Conservation (phyloP, 2,113 vertebrate genomes). For the Tupaia chinensis region DNA sequence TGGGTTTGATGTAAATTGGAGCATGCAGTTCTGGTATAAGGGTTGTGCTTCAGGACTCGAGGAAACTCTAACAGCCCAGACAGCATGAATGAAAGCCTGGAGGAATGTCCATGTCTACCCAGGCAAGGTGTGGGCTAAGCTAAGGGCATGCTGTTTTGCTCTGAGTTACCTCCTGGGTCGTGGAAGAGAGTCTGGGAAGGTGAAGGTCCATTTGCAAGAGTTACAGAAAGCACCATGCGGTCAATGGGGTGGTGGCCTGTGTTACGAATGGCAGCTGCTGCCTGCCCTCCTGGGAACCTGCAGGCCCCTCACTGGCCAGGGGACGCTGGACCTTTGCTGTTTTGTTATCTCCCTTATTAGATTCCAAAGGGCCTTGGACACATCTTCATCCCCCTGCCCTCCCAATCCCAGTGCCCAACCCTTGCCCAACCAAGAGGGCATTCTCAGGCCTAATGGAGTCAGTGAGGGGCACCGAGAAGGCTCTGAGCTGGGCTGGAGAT, state of each 20-base stretch:
- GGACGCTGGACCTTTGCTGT: neutral
- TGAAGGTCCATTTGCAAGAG: neutral
- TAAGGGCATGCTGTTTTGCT: neutral
- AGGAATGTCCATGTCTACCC: neutral
- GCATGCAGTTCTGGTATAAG: fast-evolving
- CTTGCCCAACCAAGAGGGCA: neutral
- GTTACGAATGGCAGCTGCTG: neutral
- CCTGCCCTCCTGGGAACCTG: neutral
- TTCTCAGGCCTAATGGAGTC: neutral
- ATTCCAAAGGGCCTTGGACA: neutral
- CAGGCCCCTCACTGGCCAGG: neutral
- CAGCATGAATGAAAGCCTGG: neutral
- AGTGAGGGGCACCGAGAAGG: neutral
- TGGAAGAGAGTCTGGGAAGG: fast-evolving
- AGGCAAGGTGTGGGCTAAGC: fast-evolving
- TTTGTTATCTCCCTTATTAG: neutral
- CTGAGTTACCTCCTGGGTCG: too few relatives aligned
- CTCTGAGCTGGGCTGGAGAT: neutral
- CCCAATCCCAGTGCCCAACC: neutral
- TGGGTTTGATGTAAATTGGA: neutral
- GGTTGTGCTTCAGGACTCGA: neutral
- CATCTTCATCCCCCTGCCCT: neutral
- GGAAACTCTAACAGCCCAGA: neutral
- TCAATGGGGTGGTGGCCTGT: fast-evolving
- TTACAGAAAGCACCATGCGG: neutral